Base-by-base conservation (phyloP, 2,888 invertebrate species). In the Dorcus hopei region DNA sequence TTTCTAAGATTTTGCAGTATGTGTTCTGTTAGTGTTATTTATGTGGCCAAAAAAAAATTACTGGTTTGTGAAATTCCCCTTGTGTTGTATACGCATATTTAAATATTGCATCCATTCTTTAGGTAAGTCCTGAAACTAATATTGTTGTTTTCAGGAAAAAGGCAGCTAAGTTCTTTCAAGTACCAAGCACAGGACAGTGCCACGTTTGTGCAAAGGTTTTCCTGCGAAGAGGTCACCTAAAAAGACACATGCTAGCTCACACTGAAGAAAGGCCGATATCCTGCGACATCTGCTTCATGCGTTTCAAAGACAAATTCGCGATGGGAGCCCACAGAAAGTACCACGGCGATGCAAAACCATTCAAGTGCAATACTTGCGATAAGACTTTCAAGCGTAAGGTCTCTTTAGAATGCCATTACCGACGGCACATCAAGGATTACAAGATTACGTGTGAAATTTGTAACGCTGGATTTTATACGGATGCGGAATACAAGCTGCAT, bases 311-410 rank as follows among this genome's bases (percentile, higher is more conserved):
- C 52, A 67, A 67, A 23, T 76, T 74, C 52, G 75, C 77, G 60
- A 66, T 78, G 1, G 72, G 68, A 7, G 71, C 69, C 2, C 85
- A 85, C 65, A 81, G 82, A 78, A 74, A 79, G 4, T 81, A 80
- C 49, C 85, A 85, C 61, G 81, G 80, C 41, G 82, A 82, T 0
- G 83, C 83, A 9, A 33, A 33, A 33, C 82, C 81, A 49, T 83
- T 82, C 58, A 77, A 85, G 1, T 86, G 87, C 63, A 79, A 83
- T 0, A 77, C 83, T 1, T 87, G 87, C 62, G 83, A 84, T 0
- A 83, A 83, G 66, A 83, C 82, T 65, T 83, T 86, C 65, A 80
- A 83, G 0, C 85, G 84, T 43, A 82, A 83, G 62, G 84, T 84
- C 59, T 84, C 85, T 62, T 70, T 87, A 58, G 84, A 82, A 48